Percentiles rank a stretch among this genome's conserved stretches.
Conservation (phyloP, 2,113 vertebrate species). For the Melozone crissalis region DNA sequence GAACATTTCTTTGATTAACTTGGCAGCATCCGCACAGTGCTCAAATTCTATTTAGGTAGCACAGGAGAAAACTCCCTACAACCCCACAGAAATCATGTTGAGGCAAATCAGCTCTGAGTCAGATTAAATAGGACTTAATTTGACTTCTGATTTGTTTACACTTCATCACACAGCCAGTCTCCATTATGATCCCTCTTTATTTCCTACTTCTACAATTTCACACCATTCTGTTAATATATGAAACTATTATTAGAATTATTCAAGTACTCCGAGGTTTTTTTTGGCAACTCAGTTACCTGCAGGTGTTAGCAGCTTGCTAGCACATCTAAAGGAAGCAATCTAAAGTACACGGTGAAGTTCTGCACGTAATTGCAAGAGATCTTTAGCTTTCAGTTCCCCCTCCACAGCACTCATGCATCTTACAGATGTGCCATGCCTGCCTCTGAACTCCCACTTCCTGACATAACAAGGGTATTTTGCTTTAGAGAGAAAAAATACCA, state of each 20-base stretch:
- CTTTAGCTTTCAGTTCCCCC: neutral
- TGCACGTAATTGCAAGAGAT: neutral
- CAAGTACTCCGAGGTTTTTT: neutral
- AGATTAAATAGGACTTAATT: conserved; percentile 30
- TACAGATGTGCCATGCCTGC: neutral
- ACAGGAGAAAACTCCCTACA: neutral
- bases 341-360: neutral
- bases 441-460: neutral
- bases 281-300: neutral
- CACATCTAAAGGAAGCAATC: neutral
- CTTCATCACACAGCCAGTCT: conserved; percentile 21
- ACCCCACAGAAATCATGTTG: neutral
- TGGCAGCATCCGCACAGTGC: neutral
- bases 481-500: neutral
- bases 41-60: neutral
- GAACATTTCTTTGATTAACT: neutral
- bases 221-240: neutral
- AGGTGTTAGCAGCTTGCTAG: neutral
- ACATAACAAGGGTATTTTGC: neutral
- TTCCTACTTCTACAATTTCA: neutral
- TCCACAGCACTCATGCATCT: rapidly evolving
- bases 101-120: conserved; percentile 14
- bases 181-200: neutral
- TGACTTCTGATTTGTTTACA: conserved; percentile 39
- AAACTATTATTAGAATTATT: neutral